phyloP scores from a whole-genome alignment of 2,797 vertebrate genomes.

The Amniataba percoides region DNA sequence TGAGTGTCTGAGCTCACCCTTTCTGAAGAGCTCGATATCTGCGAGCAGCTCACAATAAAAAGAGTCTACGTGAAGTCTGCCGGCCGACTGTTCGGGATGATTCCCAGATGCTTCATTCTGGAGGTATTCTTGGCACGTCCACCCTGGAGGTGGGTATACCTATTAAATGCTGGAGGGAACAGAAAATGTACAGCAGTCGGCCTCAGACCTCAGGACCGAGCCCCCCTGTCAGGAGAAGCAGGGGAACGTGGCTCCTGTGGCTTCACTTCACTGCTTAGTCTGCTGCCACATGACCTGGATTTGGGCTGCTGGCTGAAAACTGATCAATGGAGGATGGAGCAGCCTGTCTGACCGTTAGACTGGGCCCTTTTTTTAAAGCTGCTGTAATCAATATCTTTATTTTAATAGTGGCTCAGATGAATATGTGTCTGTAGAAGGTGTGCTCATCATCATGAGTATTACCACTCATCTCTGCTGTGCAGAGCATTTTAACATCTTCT shows the following conservation, averaged over 20 bases:
- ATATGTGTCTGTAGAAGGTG: background rate
- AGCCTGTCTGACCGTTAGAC: background rate
- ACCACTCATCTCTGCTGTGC: background rate
- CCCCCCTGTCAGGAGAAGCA: background rate
- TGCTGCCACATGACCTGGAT: slow-evolving; percentile 14
- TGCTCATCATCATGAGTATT: background rate
- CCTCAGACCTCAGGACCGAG: background rate
- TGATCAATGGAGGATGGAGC: background rate
- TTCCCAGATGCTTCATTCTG: background rate
- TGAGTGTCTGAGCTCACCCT: background rate
- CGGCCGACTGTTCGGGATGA: background rate
- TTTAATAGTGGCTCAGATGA: background rate
- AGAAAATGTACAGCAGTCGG: background rate
- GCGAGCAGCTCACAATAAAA: background rate
- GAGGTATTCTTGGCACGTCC: background rate
- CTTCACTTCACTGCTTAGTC: background rate
- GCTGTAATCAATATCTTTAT: background rate
- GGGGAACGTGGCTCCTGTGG: background rate
- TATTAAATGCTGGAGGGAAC: no score
- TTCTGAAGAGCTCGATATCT: background rate
- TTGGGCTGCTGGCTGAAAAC: background rate
- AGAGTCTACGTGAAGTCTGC: background rate
- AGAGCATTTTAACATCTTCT: background rate
- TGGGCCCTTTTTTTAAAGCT: background rate
- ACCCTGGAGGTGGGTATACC: background rate